phyloP scores from a whole-genome alignment of 1,140 invertebrate genomes.

The Mercenaria mercenaria region DNA sequence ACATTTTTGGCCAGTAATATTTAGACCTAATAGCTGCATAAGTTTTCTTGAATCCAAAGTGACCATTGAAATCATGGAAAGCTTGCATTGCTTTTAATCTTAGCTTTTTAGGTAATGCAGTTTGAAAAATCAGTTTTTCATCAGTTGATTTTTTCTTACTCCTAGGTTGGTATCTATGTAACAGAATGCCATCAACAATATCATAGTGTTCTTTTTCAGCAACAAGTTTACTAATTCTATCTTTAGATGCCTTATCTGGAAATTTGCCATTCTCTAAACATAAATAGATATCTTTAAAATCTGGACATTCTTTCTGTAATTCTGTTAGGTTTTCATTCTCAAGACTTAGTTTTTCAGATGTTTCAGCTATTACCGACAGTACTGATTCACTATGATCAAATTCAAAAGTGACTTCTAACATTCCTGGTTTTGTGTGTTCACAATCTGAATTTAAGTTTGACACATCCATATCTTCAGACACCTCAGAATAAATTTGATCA shows the following conservation, averaged over 20 bases:
- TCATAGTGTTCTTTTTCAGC: conserved; percentile 61
- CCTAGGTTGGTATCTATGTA: too few species aligned
- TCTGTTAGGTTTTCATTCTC: not conserved
- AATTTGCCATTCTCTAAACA: conserved; percentile 27
- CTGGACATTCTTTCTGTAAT: too few species aligned
- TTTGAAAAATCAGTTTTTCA: not conserved
- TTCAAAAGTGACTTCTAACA: not conserved
- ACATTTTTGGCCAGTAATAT: conserved; percentile 57
- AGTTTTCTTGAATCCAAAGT: conserved; percentile 49
- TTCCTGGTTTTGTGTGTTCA: not conserved
- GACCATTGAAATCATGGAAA: conserved; percentile 65
- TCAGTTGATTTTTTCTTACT: conserved; percentile 27
- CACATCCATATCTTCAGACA: too few species aligned
- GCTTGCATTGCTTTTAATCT: conserved; percentile 47
- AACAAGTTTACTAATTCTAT: not conserved
- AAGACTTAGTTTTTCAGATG: not conserved
- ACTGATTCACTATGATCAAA: not conserved
- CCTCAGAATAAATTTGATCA: too few species aligned
- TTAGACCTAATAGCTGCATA: conserved; percentile 52
- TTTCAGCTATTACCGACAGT: not conserved
- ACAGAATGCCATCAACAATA: conserved; percentile 62
- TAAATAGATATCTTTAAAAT: conserved; percentile 43
- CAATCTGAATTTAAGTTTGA: too few species aligned
- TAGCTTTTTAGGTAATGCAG: conserved; percentile 58
- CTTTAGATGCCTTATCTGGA: conserved; percentile 58